These are phyloP conservation scores for Trachymyrmex cornetzi DNA, from an alignment of 1,140 invertebrate species.

Conservation along the genomic window DNA sequence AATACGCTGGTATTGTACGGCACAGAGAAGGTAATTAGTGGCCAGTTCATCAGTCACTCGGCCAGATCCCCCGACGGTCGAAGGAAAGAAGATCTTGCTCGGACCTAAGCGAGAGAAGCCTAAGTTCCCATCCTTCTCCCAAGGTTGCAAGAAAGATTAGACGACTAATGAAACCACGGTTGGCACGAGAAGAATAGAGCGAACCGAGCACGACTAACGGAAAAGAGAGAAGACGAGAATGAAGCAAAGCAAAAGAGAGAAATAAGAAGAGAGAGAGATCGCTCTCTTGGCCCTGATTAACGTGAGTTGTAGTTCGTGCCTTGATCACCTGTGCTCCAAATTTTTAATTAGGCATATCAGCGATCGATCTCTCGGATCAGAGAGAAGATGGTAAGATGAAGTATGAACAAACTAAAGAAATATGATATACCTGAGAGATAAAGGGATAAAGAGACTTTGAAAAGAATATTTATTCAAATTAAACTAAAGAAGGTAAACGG, in stretches of 20 bases:
- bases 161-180: conserved; percentile 82
- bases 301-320: conserved; percentile 79
- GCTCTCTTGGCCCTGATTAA: conserved; percentile 78
- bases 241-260: neutral
- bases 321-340: conserved; percentile 59
- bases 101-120: conserved; percentile 67
- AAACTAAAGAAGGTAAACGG: neutral
- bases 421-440: neutral
- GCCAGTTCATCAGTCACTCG: conserved; percentile 84
- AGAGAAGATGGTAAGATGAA: conserved; percentile 23
- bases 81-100: conserved; percentile 68
- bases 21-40: conserved; percentile 85
- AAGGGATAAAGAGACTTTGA: neutral
- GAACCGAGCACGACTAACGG: conserved; percentile 7
- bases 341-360: conserved; percentile 81
- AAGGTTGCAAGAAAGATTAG: conserved; percentile 81
- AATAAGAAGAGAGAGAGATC: conserved; percentile 48
- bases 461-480: conserved; percentile 17
- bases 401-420: conserved; percentile 2
- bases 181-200: conserved; percentile 39
- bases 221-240: conserved; percentile 18
- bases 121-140: conserved; percentile 69
- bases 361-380: conserved; percentile 27
- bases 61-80: conserved; percentile 74
- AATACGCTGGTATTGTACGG: conserved; percentile 82